Percentiles rank a stretch among this genome's conserved stretches.
phyloP scores from a whole-genome alignment of 2,113 vertebrate species.

The Hippocampus guttulatus region DNA sequence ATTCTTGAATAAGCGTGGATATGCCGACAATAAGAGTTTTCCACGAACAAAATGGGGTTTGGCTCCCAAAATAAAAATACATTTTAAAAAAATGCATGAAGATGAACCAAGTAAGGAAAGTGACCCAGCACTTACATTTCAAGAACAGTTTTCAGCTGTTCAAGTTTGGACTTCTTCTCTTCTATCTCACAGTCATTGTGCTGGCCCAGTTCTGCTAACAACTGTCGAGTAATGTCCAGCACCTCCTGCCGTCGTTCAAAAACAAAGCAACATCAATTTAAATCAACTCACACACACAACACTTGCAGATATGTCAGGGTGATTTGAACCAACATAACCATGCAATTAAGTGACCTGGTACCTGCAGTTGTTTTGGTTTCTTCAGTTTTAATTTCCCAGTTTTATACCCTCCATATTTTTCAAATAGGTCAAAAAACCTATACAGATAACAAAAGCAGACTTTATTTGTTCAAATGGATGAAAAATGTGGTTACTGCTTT shows the following conservation, averaged over 20 bases:
- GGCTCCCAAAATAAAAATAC: no score
- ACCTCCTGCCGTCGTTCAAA: slow-evolving; percentile 78
- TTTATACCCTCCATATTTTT: slow-evolving; percentile 94
- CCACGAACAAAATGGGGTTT: no score
- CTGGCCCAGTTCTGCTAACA: slow-evolving; percentile 85
- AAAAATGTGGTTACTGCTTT: neutral
- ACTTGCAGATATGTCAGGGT: neutral
- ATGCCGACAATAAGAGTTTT: no score
- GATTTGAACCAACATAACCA: neutral
- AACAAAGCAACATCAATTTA: neutral
- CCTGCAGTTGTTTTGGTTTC: slow-evolving; percentile 95
- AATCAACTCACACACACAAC: neutral
- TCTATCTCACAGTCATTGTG: slow-evolving; percentile 87
- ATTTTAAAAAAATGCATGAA: neutral
- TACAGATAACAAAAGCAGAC: neutral
- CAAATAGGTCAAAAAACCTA: slow-evolving; percentile 96
- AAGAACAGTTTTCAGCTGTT: slow-evolving; percentile 94
- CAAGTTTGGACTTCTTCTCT: slow-evolving; percentile 91
- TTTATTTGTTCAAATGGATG: neutral
- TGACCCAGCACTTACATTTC: slow-evolving; percentile 84
- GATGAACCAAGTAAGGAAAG: neutral
- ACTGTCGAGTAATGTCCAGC: slow-evolving; percentile 89
- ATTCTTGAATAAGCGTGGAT: no score
- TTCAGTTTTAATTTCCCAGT: slow-evolving; percentile 96
- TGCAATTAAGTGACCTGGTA: slow-evolving; percentile 34